phyloP scores from a whole-genome alignment of 2,113 vertebrate genomes.

The Tragelaphus buxtoni region DNA sequence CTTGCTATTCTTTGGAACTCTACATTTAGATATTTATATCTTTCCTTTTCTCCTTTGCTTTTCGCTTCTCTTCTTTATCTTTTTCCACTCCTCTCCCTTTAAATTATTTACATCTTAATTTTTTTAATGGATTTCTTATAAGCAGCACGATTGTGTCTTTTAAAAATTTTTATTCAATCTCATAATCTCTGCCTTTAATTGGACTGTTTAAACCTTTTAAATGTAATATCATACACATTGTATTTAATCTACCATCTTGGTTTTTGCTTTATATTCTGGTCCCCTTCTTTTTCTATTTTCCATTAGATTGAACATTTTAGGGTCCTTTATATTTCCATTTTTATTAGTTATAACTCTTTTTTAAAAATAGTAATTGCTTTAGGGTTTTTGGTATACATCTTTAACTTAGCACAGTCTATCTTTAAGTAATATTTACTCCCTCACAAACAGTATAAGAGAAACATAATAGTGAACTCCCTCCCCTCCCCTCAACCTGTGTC shows the following conservation, averaged over 20 bases:
- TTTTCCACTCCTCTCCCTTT: not conserved
- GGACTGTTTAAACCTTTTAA: not conserved
- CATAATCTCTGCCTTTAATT: not conserved
- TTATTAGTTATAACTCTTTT: not conserved
- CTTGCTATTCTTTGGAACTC: too few relatives aligned
- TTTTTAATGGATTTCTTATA: not conserved
- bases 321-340: not conserved
- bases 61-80: not conserved
- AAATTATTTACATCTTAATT: not conserved
- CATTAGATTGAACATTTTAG: not conserved
- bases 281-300: not conserved
- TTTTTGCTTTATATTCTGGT: not conserved
- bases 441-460: not conserved
- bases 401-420: not conserved
- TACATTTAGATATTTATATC: too few relatives aligned
- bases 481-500: not conserved
- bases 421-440: not conserved
- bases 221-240: slow-evolving; percentile 16
- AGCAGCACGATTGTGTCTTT: not conserved
- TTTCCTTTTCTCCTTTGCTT: too few relatives aligned
- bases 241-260: not conserved
- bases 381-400: not conserved
- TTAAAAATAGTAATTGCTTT: not conserved
- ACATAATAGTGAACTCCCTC: not conserved
- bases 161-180: not conserved